Percentiles rank a stretch among this genome's conserved stretches.
phyloP scores from a whole-genome alignment of 2,888 invertebrate species.

The Trichacis sp. region DNA sequence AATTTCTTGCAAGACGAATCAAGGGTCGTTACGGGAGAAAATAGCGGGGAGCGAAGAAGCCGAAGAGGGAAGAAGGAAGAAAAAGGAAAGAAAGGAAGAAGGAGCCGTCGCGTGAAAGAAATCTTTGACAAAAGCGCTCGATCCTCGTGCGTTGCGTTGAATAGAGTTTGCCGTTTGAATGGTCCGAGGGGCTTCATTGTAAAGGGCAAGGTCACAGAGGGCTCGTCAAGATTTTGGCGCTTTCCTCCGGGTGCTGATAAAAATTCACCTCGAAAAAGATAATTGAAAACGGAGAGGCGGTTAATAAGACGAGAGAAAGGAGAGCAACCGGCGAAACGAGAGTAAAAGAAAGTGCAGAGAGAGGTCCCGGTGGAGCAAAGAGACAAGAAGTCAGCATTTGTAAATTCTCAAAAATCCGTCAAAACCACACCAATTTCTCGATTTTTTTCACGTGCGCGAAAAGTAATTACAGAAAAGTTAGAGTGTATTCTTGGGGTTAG shows the following conservation, averaged over 20 bases:
- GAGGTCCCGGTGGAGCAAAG: constrained; percentile 2
- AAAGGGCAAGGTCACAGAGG: constrained; percentile 66
- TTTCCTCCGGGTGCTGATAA: constrained; percentile 38
- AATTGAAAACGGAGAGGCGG: constrained; percentile 15
- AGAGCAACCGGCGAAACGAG: constrained; percentile 10
- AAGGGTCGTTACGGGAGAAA: constrained; percentile 18
- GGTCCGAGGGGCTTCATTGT: constrained; percentile 61
- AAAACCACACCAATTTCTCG: too few relatives aligned
- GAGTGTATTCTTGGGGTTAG: too few relatives aligned
- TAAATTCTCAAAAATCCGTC: too few relatives aligned
- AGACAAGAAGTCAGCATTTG: too few relatives aligned
- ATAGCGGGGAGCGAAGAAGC: constrained; percentile 26
- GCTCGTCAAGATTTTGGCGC: constrained; percentile 60
- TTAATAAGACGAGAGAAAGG: constrained; percentile 14
- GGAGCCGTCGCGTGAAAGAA: constrained; percentile 51
- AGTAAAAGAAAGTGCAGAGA: constrained; percentile 4
- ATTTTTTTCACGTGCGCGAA: too few relatives aligned
- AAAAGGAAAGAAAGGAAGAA: constrained; percentile 41
- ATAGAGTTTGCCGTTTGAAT: constrained; percentile 68
- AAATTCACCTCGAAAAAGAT: constrained; percentile 36
- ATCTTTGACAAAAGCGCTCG: constrained; percentile 57
- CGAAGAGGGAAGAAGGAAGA: constrained; percentile 47
- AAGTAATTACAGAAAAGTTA: too few relatives aligned
- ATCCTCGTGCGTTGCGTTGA: constrained; percentile 54
- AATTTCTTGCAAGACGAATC: constrained; percentile 13